Evolutionary conservation across 1,140 invertebrate species (phyloP), one percentile per base, ranked within the genome.

Genomic region (Drosophila leontia): DNA sequence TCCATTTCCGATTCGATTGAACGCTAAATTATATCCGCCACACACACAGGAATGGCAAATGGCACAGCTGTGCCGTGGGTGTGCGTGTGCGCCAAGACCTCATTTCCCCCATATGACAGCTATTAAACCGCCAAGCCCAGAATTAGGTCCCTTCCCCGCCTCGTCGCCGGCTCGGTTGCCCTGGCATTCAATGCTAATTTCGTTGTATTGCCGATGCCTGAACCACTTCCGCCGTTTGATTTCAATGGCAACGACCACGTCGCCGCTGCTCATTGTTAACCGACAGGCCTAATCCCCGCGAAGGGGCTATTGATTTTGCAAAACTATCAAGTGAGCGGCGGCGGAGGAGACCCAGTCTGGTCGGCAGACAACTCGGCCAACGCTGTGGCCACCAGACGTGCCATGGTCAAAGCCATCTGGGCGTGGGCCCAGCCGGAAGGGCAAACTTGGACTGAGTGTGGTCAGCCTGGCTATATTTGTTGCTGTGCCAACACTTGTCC

Each of bases 211-310:
- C 65, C 76, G 41, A 55, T 57, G 57, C 57, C 81, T 63, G 61
- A 60, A 75, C 58, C 72, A 88, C 80, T 88, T 88, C 84, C 84
- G 84, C 78, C 78, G 80, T 88, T 88, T 87, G 84, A 88, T 87
- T 87, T 84, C 84, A 88, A 87, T 87, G 85, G 81, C 84, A 75
- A 62, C 63, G 59, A 53, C 68, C 56, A 63, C 69, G 48, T 68
- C 39, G 72, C 42, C 58, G 42, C 44, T 35, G 35, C 51, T 15
- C 53, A 55, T 55, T 55, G 53, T 55, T 55, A 55, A 55, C 53
- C 53, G 34, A 37, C 34, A 13, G 17, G 13, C 26, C 32, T 64
- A 37, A 45, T 55, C 53, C 65, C 45, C n/a, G 35, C 50, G 23
- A 37, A 41, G 42, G 42, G 60, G 69, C 70, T 90, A 90, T 90